Evolutionary conservation across 2,888 invertebrate species (phyloP).

Genomic region (Acronicta aceris): DNA sequence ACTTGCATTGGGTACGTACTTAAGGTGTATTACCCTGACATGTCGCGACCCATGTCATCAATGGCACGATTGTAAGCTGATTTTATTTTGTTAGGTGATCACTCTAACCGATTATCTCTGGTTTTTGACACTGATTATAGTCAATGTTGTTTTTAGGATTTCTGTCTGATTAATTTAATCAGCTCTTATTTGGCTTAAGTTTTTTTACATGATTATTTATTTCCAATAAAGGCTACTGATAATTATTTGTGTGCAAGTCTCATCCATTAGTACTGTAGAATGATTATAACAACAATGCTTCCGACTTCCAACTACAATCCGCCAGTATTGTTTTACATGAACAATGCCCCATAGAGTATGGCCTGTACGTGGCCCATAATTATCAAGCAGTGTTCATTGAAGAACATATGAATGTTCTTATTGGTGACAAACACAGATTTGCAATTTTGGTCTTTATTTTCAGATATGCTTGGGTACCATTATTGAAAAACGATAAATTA

Average conservation of each 20-base stretch:
- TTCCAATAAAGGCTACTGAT: not conserved
- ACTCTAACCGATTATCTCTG: not conserved
- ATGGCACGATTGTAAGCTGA: no score
- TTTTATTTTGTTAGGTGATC: no score
- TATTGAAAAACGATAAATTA: constrained; percentile 94
- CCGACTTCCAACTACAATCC: no score
- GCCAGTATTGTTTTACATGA: constrained; percentile 26
- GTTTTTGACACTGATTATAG: no score
- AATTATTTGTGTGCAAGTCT: not conserved
- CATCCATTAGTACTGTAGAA: not conserved
- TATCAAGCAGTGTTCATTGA: constrained; percentile 8
- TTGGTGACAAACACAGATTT: not conserved
- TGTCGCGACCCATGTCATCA: no score
- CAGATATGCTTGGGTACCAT: constrained; percentile 96
- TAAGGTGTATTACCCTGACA: no score
- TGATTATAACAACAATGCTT: constrained; percentile 9
- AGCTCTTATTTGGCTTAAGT: no score
- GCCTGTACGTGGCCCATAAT: no score
- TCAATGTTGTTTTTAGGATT: no score
- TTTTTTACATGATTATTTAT: not conserved
- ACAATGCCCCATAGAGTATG: constrained; percentile 30
- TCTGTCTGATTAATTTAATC: no score
- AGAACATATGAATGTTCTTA: not conserved
- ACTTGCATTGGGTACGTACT: constrained; percentile 93
- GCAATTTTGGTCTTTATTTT: constrained; percentile 33